Base-by-base conservation (phyloP, 2,888 invertebrate genomes). In the Cataglyphis altisquamis region DNA sequence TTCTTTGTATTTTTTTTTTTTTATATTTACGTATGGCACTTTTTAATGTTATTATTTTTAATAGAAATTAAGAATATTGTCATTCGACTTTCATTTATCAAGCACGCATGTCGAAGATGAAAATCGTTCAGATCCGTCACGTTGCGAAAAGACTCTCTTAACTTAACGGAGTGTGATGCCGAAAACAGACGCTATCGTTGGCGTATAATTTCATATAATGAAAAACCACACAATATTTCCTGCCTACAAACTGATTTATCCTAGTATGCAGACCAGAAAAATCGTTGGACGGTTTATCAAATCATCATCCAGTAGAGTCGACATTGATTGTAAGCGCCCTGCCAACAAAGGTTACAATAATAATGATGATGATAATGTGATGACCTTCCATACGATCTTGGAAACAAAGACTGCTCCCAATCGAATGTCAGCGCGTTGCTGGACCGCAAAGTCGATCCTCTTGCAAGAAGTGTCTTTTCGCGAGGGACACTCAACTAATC, bases 351-450 rank as follows among this genome's bases (percentile, higher is more conserved):
- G 36, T 60, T 29, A 41, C 41, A 39, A 25, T 41, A 21, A 41
- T 21, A 29, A 77, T 29, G 25, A 66, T 25, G 36, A 77, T 68
- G 29, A 9, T 15, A 6, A 60, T 52, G 64, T 4, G 32, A 74
- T n/a, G 25, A 68, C 36, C 36, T 29, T 36, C 36, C 9, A 66
- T 15, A 68, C 21, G 77, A 55, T 77, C 15, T 15, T 29, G 57
- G 25, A 70, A 57, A 78, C 60, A 45, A 78, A 78, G 72, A 78
- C 60, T 80, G 78, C 25, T 45, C 70, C 73, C 78, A 45, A 72
- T 45, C 60, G 78, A 57, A 18, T 60, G 60, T 78, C 78, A 80
- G 68, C 45, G 45, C 8, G 41, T 70, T 45, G 72, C 73, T 60
- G 72, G 55, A 45, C 45, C 32, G 60, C 45, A 29, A 32, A n/a